Evolutionary conservation across 1,140 invertebrate species (phyloP).

Genomic region (Eubasilissa regina): DNA sequence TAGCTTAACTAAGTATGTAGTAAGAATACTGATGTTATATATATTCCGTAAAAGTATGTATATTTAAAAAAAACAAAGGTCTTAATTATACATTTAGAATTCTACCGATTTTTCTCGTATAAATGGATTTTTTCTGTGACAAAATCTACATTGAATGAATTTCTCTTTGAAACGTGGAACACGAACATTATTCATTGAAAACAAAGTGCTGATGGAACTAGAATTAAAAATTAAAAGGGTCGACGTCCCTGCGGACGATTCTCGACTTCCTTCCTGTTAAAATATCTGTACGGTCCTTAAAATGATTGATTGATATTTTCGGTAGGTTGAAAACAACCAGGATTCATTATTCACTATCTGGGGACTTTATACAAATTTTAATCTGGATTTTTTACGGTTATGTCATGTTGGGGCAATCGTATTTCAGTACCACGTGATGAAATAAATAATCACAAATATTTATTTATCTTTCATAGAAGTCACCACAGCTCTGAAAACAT

Average conservation of each 20-base stretch:
- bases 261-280: not conserved
- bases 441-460: too few species aligned
- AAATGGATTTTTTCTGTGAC: not conserved
- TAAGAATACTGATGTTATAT: too few species aligned
- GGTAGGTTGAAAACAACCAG: not conserved
- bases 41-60: too few species aligned
- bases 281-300: constrained; percentile 8
- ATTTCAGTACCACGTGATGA: too few species aligned
- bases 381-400: too few species aligned
- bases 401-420: too few species aligned
- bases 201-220: constrained; percentile 4
- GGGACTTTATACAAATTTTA: too few species aligned
- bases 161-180: not conserved
- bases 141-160: not conserved
- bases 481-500: too few species aligned
- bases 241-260: not conserved
- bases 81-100: too few species aligned
- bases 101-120: not conserved
- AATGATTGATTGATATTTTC: constrained; percentile 28
- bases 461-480: too few species aligned
- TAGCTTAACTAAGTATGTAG: too few species aligned
- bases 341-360: not conserved
- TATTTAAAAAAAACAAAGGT: too few species aligned
- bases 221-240: constrained; percentile 6
- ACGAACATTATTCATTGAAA: not conserved